These are phyloP conservation scores for Andrena camellia DNA, from an alignment of 2,888 invertebrate species.

Conservation along the genomic window DNA sequence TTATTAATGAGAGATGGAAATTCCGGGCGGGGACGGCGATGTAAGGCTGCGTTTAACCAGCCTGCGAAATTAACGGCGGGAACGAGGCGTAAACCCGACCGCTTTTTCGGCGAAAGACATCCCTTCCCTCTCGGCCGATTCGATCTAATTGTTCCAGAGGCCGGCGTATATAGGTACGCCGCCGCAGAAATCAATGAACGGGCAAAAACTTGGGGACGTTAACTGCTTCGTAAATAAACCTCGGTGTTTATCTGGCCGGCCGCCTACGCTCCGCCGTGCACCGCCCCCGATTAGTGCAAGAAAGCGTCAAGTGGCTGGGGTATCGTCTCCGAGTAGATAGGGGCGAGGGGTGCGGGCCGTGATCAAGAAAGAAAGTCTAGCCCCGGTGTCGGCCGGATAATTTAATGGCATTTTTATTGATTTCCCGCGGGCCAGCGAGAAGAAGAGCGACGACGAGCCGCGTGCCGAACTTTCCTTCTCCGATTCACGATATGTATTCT, in stretches of 20 bases:
- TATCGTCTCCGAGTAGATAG: not conserved
- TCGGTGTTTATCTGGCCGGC: slow-evolving; percentile 1
- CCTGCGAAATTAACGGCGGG: slow-evolving; percentile 56
- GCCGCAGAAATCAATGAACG: not conserved
- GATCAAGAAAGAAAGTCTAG: slow-evolving; percentile 12
- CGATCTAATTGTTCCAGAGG: slow-evolving; percentile 45
- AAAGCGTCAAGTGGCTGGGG: not conserved
- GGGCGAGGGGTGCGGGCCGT: not conserved
- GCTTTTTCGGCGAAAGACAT: slow-evolving; percentile 21
- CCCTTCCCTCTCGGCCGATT: slow-evolving; percentile 32
- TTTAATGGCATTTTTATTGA: slow-evolving; percentile 46
- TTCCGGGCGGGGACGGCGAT: slow-evolving; percentile 25
- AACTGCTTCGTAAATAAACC: not conserved
- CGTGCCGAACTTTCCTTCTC: slow-evolving; percentile 19
- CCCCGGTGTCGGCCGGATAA: slow-evolving; percentile 22
- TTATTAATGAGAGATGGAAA: slow-evolving; percentile 64
- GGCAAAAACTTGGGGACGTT: not conserved
- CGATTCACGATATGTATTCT: slow-evolving; percentile 5
- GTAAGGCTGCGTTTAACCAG: slow-evolving; percentile 59
- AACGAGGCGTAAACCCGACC: slow-evolving; percentile 21
- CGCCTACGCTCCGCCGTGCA: not conserved
- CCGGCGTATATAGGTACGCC: not conserved
- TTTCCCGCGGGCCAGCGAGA: slow-evolving; percentile 31
- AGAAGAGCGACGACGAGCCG: slow-evolving; percentile 22
- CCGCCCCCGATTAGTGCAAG: not conserved